phyloP scores from a whole-genome alignment of 2,888 invertebrate species.

The Drosophila trichaetosa region DNA sequence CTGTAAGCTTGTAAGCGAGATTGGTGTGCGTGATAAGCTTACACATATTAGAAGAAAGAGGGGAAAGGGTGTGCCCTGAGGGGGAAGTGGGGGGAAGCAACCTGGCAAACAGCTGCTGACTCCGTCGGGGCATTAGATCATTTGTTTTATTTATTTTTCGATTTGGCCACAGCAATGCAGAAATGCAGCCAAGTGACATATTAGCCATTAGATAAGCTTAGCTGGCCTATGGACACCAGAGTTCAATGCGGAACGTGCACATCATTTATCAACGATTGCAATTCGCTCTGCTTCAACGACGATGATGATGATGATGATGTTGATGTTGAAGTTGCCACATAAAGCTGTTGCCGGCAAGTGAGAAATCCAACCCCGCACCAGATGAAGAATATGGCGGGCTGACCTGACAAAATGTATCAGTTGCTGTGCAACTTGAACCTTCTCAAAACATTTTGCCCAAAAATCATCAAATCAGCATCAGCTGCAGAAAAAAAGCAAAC shows the following conservation, averaged over 20 bases:
- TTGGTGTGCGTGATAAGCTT: slow-evolving; percentile 64
- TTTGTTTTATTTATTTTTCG: slow-evolving; percentile 79
- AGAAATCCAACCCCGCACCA: not conserved
- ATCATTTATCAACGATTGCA: slow-evolving; percentile 77
- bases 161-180: slow-evolving; percentile 64
- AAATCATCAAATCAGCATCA: slow-evolving; percentile 38
- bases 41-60: slow-evolving; percentile 19
- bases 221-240: not conserved
- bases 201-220: slow-evolving; percentile 52
- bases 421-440: slow-evolving; percentile 1
- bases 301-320: slow-evolving; percentile 29
- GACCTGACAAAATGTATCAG: slow-evolving; percentile 12
- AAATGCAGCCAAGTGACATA: slow-evolving; percentile 71
- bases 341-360: slow-evolving; percentile 1
- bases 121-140: slow-evolving; percentile 47
- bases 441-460: slow-evolving; percentile 4
- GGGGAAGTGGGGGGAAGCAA: not conserved
- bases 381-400: not conserved
- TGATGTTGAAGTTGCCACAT: slow-evolving; percentile 22
- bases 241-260: slow-evolving; percentile 34
- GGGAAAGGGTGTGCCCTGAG: not conserved
- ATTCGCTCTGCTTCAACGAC: slow-evolving; percentile 47
- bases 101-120: slow-evolving; percentile 32
- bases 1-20: slow-evolving; percentile 59
- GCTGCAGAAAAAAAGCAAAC: slow-evolving; percentile 38